Evolutionary conservation across 2,797 vertebrate genomes (phyloP).

Genomic region (Scolopax bukidnonensis): DNA sequence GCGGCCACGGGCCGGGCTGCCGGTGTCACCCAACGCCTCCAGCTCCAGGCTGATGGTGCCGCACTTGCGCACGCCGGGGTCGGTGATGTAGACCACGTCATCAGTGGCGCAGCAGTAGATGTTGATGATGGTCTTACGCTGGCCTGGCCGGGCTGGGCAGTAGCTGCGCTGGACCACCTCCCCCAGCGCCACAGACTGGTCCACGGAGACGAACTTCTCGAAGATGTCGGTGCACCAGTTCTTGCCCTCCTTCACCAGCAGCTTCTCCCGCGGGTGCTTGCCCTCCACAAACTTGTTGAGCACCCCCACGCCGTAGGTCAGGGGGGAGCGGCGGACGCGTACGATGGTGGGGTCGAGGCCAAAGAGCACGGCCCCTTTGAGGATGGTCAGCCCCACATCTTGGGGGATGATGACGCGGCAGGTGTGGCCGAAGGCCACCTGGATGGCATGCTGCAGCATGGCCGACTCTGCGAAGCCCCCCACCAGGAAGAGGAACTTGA

Average conservation of each 20-base stretch:
- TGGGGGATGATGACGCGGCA: conserved; percentile 95
- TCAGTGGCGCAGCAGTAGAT: conserved; percentile 90
- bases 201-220: conserved; percentile 91
- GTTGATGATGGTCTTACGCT: conserved; percentile 95
- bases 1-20: conserved; percentile 60
- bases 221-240: conserved; percentile 97
- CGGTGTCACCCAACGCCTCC: conserved; percentile 55
- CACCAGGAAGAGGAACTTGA: conserved; percentile 94
- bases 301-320: conserved; percentile 94
- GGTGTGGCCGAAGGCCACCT: conserved; percentile 80
- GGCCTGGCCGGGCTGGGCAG: conserved; percentile 89
- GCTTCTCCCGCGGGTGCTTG: conserved; percentile 89
- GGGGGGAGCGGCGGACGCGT: conserved; percentile 89
- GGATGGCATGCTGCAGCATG: conserved; percentile 90
- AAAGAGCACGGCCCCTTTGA: conserved; percentile 95
- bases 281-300: conserved; percentile 92
- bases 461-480: conserved; percentile 95
- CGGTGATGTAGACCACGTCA: conserved; percentile 90
- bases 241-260: conserved; percentile 92
- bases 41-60: conserved; percentile 92
- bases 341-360: conserved; percentile 93
- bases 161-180: conserved; percentile 93
- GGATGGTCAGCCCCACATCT: conserved; percentile 94
- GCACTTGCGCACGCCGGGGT: conserved; percentile 90
- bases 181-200: conserved; percentile 93